These are phyloP conservation scores for Bimastos eiseni DNA, from an alignment of 2,888 invertebrate genomes.

Conservation along the genomic window DNA sequence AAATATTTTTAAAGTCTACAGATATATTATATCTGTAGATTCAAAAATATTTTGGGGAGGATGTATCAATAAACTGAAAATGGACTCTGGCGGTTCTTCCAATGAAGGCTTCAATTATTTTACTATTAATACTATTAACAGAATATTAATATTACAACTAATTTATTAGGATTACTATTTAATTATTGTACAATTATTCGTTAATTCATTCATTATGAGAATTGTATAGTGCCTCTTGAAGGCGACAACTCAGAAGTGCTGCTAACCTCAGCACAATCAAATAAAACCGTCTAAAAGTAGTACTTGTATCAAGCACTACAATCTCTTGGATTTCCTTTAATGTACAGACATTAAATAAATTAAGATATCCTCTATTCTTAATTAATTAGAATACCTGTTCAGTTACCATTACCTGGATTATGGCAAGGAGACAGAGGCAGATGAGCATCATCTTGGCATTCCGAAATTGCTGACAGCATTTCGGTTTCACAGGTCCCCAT, in stretches of 20 bases:
- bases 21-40: no score
- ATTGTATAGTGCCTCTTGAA: no score
- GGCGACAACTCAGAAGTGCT: no score
- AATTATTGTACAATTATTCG: neutral
- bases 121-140: neutral
- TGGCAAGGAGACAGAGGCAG: constrained; percentile 69
- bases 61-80: no score
- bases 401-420: constrained; percentile 6
- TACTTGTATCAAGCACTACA: neutral
- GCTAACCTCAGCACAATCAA: no score
- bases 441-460: constrained; percentile 79
- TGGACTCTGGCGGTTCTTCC: no score
- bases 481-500: constrained; percentile 72
- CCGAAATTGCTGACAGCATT: constrained; percentile 72
- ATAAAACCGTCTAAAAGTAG: no score
- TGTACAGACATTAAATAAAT: neutral
- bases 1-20: no score
- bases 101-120: no score
- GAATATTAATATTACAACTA: neutral
- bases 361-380: neutral
- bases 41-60: no score
- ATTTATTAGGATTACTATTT: neutral
- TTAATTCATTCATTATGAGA: no score
- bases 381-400: neutral
- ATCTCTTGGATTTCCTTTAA: neutral